Evolutionary conservation across 2,113 vertebrate species (phyloP), one percentile per base, ranked within the genome.

Genomic region (Pyrgilauda ruficollis): DNA sequence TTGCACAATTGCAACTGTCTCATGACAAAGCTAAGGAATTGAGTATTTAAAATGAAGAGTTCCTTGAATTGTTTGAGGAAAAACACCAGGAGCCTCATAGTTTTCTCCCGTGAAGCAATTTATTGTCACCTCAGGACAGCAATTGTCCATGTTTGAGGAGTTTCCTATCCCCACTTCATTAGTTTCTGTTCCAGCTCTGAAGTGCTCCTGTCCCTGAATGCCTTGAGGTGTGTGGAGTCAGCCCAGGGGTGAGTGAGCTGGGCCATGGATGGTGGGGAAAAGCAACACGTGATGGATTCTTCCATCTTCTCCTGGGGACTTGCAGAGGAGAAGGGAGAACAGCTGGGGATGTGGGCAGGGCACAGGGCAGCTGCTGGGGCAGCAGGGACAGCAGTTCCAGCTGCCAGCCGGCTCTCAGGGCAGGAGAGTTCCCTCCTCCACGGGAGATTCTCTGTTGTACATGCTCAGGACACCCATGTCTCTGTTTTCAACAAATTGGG

Each of bases 151-250:
- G 10, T 53, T 16, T 14, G 15, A 11, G 35, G n/a, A 37, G 37
- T 61, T 49, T 68, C 12, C 35, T 37, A 1, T 66, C 13, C 49
- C 20, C 17, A 21, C 9, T 17, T 67, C 15, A 20, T 41, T 10
- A 1, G 11, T 47, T 87, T 46, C 39, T 47, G 53, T 14, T 44
- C 27, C 9, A 2, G 14, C 43, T n/a, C 44, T 4, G 4, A 26
- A 26, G 12, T 26, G 27, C 7, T 19, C 23, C 52, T 33, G 30
- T n/a, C 23, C 15, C 50, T 1, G 1, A n/a, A 20, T 8, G 3
- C 22, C 30, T 23, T 5, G 5, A 11, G 4, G 5, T 7, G 2
- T 0, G 0, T 21, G 52, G 70, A 28, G 15, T 31, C 8, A 33
- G 63, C 33, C 43, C 8, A 43, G 46, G 37, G 1, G 5, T 44